phyloP scores from a whole-genome alignment of 2,113 vertebrate species.

The Morone saxatilis region DNA sequence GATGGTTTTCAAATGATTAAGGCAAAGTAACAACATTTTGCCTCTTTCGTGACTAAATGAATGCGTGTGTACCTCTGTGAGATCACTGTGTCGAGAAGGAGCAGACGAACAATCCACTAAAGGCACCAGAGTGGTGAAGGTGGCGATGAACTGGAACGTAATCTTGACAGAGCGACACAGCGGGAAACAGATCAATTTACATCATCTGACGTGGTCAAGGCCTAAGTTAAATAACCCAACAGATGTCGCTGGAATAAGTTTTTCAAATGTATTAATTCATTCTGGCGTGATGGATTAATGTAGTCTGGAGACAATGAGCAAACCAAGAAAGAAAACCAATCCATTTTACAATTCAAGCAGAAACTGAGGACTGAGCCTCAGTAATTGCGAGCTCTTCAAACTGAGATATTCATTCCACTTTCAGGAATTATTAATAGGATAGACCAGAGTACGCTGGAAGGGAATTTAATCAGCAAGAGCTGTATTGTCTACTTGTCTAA shows the following conservation, averaged over 20 bases:
- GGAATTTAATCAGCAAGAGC: conserved; percentile 64
- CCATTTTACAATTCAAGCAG: conserved; percentile 64
- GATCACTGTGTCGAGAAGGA: conserved; percentile 89
- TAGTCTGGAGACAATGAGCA: conserved; percentile 53
- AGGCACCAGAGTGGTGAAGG: conserved; percentile 98
- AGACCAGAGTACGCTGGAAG: conserved; percentile 32
- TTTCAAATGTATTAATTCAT: conserved; percentile 46
- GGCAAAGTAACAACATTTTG: not conserved
- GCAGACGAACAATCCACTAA: conserved; percentile 97
- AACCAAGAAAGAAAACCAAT: conserved; percentile 45
- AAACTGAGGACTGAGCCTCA: conserved; percentile 38
- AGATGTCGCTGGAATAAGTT: conserved; percentile 36
- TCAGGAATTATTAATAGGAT: conserved; percentile 66
- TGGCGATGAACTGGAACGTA: conserved; percentile 99
- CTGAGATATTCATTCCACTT: conserved; percentile 67
- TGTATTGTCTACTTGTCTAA: conserved; percentile 59
- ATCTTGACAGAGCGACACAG: conserved; percentile 85
- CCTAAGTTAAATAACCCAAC: conserved; percentile 39
- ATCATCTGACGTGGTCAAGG: conserved; percentile 30
- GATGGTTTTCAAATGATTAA: not conserved
- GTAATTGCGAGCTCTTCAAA: conserved; percentile 72
- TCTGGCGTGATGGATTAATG: conserved; percentile 59
- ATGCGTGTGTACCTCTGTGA: conserved; percentile 90
- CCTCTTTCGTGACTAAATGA: not conserved
- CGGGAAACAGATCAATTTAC: conserved; percentile 53